phyloP scores from a whole-genome alignment of 2,888 invertebrate species.

The Strigamia crassipes region DNA sequence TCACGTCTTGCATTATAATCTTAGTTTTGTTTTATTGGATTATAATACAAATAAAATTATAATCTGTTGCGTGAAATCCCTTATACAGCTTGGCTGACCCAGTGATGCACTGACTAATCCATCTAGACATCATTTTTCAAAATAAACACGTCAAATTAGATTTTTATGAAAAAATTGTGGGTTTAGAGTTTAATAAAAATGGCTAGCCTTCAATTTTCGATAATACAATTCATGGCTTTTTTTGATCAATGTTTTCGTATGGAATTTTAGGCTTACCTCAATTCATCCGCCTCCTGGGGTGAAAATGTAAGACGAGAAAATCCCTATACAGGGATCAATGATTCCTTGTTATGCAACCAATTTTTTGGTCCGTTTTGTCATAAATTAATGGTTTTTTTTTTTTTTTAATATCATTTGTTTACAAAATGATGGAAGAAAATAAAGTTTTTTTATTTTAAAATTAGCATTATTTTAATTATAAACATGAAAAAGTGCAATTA shows the following conservation, averaged over 20 bases:
- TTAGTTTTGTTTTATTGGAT: no score
- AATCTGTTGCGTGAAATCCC: no score
- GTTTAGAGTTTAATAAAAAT: neutral
- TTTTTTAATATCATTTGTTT: neutral
- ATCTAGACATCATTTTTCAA: no score
- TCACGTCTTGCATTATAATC: no score
- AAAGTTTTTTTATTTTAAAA: neutral
- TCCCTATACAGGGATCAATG: neutral
- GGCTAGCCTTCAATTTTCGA: neutral
- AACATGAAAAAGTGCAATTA: neutral
- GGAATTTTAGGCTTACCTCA: conserved; percentile 10
- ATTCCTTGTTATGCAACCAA: neutral
- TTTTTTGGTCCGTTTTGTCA: neutral
- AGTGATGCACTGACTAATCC: no score
- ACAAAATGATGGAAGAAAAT: neutral
- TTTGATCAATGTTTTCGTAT: conserved; percentile 10
- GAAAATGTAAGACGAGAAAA: conserved; percentile 1
- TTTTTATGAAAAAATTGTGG: no score
- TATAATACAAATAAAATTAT: no score
- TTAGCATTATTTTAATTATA: neutral
- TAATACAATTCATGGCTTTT: neutral
- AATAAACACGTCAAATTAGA: no score
- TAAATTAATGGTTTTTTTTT: neutral
- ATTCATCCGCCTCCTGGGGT: neutral
- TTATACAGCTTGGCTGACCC: no score